Percentiles rank a stretch among this genome's conserved stretches.
Evolutionary conservation across 92 coral and sea anemone species (phyloP).

Genomic region (Epizoanthus rinbou): DNA sequence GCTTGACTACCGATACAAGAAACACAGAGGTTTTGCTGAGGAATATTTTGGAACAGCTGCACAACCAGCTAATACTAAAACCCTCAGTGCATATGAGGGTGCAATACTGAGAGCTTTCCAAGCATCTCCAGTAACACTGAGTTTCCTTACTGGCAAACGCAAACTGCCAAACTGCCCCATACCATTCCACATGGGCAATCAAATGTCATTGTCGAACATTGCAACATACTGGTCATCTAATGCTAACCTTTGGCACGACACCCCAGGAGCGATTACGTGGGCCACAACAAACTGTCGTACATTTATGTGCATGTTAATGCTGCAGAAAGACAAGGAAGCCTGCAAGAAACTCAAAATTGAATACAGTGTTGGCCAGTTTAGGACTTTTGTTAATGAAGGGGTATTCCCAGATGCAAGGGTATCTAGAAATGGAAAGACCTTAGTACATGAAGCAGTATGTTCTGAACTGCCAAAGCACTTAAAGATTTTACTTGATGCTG

Average conservation of each 20-base stretch:
- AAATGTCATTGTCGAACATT: slow-evolving; percentile 62
- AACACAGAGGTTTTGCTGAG: slow-evolving; percentile 64
- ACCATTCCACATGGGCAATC: slow-evolving; percentile 64
- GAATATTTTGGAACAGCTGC: slow-evolving; percentile 51
- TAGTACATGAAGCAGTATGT: slow-evolving; percentile 63
- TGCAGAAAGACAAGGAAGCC: slow-evolving; percentile 58
- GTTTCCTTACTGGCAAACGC: slow-evolving; percentile 66
- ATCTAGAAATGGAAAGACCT: slow-evolving; percentile 46
- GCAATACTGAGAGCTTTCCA: slow-evolving; percentile 76
- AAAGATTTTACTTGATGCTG: slow-evolving; percentile 56
- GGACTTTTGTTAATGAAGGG: slow-evolving; percentile 57
- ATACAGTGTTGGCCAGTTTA: slow-evolving; percentile 38
- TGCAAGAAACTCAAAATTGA: slow-evolving; percentile 45
- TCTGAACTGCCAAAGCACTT: slow-evolving; percentile 55
- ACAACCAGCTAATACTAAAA: slow-evolving; percentile 22
- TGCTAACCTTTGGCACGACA: slow-evolving; percentile 69
- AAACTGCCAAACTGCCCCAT: slow-evolving; percentile 67
- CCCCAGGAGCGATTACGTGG: slow-evolving; percentile 81
- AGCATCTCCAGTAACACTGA: slow-evolving; percentile 57
- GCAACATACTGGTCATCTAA: slow-evolving; percentile 70
- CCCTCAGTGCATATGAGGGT: slow-evolving; percentile 46
- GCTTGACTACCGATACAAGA: slow-evolving; percentile 66
- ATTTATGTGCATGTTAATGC: slow-evolving; percentile 58
- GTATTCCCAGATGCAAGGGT: slow-evolving; percentile 60
- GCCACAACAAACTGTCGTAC: slow-evolving; percentile 68